Evolutionary conservation across 2,888 invertebrate species (phyloP).

Genomic region (Hyles lineata): DNA sequence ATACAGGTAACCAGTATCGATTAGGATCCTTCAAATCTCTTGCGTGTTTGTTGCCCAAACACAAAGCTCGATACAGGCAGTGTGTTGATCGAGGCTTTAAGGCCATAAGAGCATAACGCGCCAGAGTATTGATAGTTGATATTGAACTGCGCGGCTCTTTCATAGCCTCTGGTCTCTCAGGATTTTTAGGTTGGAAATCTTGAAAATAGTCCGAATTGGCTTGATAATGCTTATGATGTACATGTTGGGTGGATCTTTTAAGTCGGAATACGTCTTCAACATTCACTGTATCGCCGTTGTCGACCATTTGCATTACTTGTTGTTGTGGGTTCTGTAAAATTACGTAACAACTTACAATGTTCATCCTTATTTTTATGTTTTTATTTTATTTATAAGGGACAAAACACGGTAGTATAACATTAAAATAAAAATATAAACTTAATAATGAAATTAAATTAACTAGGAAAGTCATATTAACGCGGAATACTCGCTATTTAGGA

Average conservation of each 20-base stretch:
- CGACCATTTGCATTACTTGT: conserved; percentile 78
- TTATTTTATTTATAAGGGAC: too few species aligned
- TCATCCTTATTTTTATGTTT: too few species aligned
- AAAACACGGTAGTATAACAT: too few species aligned
- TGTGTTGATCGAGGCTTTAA: conserved; percentile 81
- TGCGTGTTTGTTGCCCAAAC: conserved; percentile 88
- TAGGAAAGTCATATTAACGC: too few species aligned
- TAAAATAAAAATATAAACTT: too few species aligned
- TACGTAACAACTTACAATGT: not conserved
- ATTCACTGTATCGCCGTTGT: conserved; percentile 67
- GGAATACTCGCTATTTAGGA: too few species aligned
- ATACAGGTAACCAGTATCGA: conserved; percentile 89
- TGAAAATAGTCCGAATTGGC: not conserved
- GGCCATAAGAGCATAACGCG: conserved; percentile 82
- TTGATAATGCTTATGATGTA: not conserved
- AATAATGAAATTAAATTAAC: too few species aligned
- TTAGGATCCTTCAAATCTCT: conserved; percentile 81
- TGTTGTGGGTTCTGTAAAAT: conserved; percentile 66
- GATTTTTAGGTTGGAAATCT: not conserved
- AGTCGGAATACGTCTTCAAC: conserved; percentile 77
- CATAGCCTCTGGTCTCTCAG: not conserved
- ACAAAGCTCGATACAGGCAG: conserved; percentile 87
- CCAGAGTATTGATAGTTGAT: conserved; percentile 80
- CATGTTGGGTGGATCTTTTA: conserved; percentile 56
- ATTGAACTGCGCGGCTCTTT: conserved; percentile 46